Percentiles rank a stretch among this genome's conserved stretches.
Evolutionary conservation across 1,140 invertebrate genomes (phyloP).

Genomic region (Drosophila punjabiensis): DNA sequence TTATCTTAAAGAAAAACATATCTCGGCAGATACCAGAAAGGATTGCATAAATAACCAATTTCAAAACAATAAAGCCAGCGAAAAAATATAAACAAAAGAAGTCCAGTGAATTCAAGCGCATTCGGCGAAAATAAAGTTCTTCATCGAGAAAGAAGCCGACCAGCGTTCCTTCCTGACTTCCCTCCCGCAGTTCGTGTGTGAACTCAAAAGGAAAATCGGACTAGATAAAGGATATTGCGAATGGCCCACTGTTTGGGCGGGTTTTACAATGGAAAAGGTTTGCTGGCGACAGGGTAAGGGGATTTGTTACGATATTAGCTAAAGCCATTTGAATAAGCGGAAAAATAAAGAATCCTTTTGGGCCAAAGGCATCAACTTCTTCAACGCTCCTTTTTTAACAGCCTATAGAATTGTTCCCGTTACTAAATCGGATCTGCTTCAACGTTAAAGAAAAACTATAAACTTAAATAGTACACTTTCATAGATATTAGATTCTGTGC

Average conservation of each 20-base stretch:
- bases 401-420: neutral
- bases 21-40: neutral
- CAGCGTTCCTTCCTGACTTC: neutral
- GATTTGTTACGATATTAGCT: slow-evolving; percentile 69
- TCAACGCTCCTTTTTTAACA: neutral
- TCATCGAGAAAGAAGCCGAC: slow-evolving; percentile 11
- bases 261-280: slow-evolving; percentile 6
- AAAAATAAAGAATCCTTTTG: slow-evolving; percentile 45
- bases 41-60: slow-evolving; percentile 21
- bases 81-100: slow-evolving; percentile 45
- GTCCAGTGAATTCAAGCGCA: slow-evolving; percentile 63
- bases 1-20: neutral
- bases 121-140: slow-evolving; percentile 70
- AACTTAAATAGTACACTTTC: neutral
- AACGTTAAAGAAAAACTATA: neutral
- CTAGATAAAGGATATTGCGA: slow-evolving; percentile 58
- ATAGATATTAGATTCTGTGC: neutral
- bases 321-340: slow-evolving; percentile 65
- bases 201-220: slow-evolving; percentile 47
- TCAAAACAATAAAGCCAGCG: slow-evolving; percentile 58
- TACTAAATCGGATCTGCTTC: neutral
- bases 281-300: slow-evolving; percentile 23
- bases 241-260: neutral
- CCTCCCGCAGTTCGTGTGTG: slow-evolving; percentile 2
- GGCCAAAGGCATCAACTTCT: slow-evolving; percentile 10